Evolutionary conservation across 2,113 vertebrate genomes (phyloP), one percentile per base, ranked within the genome.

Genomic region (Apodemus sylvaticus): DNA sequence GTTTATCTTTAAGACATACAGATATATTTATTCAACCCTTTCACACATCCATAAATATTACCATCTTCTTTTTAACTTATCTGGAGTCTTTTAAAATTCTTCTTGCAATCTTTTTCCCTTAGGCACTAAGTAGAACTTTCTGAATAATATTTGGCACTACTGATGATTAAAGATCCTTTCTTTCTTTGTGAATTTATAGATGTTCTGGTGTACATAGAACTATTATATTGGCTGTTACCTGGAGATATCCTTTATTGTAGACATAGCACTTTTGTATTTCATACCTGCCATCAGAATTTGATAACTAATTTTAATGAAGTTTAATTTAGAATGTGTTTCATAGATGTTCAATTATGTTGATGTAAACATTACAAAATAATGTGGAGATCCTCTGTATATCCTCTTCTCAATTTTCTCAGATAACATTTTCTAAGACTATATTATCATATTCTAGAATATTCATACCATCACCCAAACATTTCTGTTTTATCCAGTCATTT

Each of bases 111-210:
- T 64, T 71, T 22, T 31, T 60, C 79, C 60, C 36, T 16, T 71
- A 64, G 74, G 17, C 16, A 53, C 7, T 88, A 31, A 19, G 51
- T 74, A 73, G 71, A 90, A 87, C 68, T 90, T 90, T 19, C 7
- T 85, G 53, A 85, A 94, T 91, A 91, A 71, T 66, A 26, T 48
- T 89, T 78, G 26, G 17, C 36, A 64, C 26, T 90, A 29, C 79
- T 95, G 48, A 5, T 77, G 42, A 36, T 94, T 58, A 13, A 58
- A 16, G 16, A 16, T 62, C 7, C 66, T 24, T 34, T n/a, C 45
- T 82, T 39, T 88, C 42, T 91, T 79, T 78, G 62, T 74, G 24
- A 90, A 86, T 89, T 71, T 89, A 87, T n/a, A 79, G 51, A 51
- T 5, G 48, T 92, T 68, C 93, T 86, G 29, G 39, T 78, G n/a